Percentiles rank a stretch among this genome's conserved stretches.
These are phyloP conservation scores for Cossypha polioptera DNA, from an alignment of 2,797 vertebrate genomes.

Conservation along the genomic window DNA sequence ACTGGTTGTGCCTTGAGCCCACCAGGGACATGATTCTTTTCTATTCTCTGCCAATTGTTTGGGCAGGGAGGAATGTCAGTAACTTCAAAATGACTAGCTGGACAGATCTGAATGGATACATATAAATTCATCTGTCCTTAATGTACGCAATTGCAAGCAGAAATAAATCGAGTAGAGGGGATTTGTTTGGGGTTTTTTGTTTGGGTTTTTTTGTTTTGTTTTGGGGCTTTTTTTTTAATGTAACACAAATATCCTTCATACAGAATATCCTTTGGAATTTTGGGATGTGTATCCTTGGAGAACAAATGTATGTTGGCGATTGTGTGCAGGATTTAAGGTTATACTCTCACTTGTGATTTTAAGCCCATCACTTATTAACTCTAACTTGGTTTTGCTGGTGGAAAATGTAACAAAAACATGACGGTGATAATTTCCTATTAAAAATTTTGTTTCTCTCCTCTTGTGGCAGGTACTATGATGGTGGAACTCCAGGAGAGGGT, in stretches of 20 bases:
- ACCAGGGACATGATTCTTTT: neutral
- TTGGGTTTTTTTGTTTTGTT: neutral
- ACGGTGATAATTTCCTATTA: neutral
- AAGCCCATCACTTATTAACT: neutral
- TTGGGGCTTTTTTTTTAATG: neutral
- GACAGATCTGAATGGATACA: neutral
- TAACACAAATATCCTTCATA: neutral
- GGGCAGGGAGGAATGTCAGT: neutral
- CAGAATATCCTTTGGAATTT: neutral
- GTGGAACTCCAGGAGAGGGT: slow-evolving; percentile 88
- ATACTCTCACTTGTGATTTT: neutral
- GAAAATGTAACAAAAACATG: neutral
- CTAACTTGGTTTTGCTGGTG: neutral
- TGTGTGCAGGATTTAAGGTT: neutral
- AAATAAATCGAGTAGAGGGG: neutral
- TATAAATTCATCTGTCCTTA: neutral
- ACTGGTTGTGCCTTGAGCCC: neutral
- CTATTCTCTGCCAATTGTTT: neutral
- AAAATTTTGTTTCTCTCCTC: neutral
- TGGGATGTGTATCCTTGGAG: neutral
- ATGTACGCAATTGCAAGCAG: neutral
- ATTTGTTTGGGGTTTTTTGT: no score
- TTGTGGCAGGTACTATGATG: slow-evolving; percentile 90
- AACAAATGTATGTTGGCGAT: neutral
- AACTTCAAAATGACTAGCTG: neutral